Percentiles rank a stretch among this genome's conserved stretches.
Conservation (phyloP, 2,888 invertebrate genomes). For the Odontocerum albicorne region DNA sequence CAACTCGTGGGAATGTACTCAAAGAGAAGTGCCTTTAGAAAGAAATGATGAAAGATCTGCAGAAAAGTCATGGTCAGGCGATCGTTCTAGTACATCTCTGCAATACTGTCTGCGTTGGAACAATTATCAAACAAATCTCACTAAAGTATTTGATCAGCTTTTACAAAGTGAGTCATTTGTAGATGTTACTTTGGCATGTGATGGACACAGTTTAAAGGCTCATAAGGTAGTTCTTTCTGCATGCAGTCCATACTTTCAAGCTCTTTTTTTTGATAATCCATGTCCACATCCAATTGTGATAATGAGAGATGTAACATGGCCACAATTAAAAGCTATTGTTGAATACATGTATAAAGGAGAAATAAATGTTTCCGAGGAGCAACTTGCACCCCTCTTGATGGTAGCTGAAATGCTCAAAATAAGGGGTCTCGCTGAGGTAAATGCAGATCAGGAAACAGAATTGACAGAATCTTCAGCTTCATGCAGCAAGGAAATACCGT, state of each 20-base stretch:
- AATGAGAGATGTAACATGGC: constrained; percentile 76
- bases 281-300: constrained; percentile 94
- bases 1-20: constrained; percentile 13
- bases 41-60: background rate
- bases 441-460: constrained; percentile 43
- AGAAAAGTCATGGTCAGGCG: no score
- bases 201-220: constrained; percentile 87
- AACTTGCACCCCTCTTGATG: constrained; percentile 18
- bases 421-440: constrained; percentile 84
- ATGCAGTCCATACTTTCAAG: constrained; percentile 91
- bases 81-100: constrained; percentile 55
- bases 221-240: constrained; percentile 93
- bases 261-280: constrained; percentile 87
- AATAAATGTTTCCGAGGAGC: constrained; percentile 90
- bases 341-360: constrained; percentile 96
- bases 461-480: constrained; percentile 6
- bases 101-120: constrained; percentile 93
- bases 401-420: constrained; percentile 65
- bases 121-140: constrained; percentile 88
- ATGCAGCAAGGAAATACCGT: constrained; percentile 1
- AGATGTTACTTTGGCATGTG: constrained; percentile 89
- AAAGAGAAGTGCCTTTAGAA: constrained; percentile 6
- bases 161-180: constrained; percentile 88
- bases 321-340: constrained; percentile 83
- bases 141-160: constrained; percentile 87